phyloP scores from a whole-genome alignment of 2,888 invertebrate genomes.

The Diaphora mendica region DNA sequence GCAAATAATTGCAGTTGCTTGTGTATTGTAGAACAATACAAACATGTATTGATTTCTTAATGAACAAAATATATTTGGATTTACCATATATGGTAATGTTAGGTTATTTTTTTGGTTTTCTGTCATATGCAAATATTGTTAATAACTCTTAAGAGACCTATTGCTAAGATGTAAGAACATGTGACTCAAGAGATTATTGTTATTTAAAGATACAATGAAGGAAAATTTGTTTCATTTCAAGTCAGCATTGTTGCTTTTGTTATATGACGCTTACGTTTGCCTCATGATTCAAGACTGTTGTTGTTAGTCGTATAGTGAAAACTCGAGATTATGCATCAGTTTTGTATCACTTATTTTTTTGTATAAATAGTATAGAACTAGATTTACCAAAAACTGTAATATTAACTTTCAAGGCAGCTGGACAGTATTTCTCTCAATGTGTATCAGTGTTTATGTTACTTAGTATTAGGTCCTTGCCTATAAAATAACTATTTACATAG shows the following conservation, averaged over 20 bases:
- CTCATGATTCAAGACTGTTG: not conserved
- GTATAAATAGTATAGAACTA: conserved; percentile 17
- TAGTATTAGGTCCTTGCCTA: conserved; percentile 26
- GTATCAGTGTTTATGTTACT: conserved; percentile 40
- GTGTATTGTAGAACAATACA: not conserved
- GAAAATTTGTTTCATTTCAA: not conserved
- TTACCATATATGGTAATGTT: not conserved
- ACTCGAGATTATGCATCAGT: not conserved
- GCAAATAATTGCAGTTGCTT: not conserved
- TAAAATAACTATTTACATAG: not conserved
- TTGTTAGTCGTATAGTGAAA: not conserved
- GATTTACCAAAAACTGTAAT: conserved; percentile 15
- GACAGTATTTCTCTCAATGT: conserved; percentile 43
- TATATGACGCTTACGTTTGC: not conserved
- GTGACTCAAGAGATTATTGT: not conserved
- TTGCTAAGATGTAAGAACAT: not conserved
- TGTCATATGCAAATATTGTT: not conserved
- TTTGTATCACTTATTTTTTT: conserved; percentile 14
- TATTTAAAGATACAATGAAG: not conserved
- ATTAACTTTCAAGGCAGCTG: conserved; percentile 29
- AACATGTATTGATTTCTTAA: not conserved
- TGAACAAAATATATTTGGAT: not conserved
- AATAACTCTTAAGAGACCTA: not conserved
- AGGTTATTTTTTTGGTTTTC: no score
- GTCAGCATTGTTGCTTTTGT: not conserved